Evolutionary conservation across 23 tunicate genomes (phyloP).

Genomic region (Styela clava): DNA sequence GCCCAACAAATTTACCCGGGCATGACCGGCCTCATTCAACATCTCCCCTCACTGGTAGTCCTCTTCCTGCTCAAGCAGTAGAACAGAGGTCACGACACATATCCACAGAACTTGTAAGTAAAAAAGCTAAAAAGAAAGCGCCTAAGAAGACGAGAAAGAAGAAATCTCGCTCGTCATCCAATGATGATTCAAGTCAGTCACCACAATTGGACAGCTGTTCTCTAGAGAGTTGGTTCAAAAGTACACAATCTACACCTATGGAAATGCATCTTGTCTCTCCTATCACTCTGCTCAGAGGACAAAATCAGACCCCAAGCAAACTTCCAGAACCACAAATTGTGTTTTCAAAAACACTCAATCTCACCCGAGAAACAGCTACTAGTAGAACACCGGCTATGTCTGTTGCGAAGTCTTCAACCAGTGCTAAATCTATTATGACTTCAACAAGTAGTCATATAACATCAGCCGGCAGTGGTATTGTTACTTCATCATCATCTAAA

Average conservation of each 20-base stretch:
- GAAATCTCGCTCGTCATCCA: background rate
- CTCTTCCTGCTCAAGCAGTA: background rate
- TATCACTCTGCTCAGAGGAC: background rate
- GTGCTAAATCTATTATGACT: background rate
- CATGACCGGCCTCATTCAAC: background rate
- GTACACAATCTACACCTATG: background rate
- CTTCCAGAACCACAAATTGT: background rate
- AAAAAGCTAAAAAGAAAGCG: background rate
- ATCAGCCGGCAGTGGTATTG: background rate
- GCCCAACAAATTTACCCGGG: background rate
- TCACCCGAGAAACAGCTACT: background rate
- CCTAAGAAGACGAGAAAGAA: background rate
- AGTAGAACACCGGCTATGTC: background rate
- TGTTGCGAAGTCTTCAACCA: background rate
- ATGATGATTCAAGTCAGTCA: background rate
- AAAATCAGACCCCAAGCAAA: background rate
- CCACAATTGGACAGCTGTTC: background rate
- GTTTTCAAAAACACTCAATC: background rate
- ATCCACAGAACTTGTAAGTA: background rate
- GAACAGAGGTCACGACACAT: background rate
- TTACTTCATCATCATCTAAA: background rate
- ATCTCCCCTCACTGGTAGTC: background rate
- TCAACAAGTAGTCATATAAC: no score
- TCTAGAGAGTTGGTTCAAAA: background rate
- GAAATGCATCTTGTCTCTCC: background rate